Base-by-base conservation (phyloP, 92 coral and sea anemone species). In the Heliopora coerulea region DNA sequence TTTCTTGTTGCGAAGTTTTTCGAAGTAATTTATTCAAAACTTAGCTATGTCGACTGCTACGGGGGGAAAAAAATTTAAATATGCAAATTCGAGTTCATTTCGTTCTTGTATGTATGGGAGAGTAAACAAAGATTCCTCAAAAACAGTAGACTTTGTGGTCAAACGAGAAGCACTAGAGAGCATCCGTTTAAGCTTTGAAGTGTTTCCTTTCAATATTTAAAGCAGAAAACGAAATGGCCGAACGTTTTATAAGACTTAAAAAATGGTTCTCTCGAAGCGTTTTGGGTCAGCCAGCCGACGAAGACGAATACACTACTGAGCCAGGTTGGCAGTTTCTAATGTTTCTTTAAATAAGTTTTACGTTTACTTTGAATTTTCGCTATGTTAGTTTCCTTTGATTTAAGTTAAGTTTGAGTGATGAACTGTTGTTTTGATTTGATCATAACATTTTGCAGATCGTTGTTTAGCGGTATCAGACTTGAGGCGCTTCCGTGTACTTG, bases 211-310 rank as follows among this genome's bases (percentile, higher is more conserved):
- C 64, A 0, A 50, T 32, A 0, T 19, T 46, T 46, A 26, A 67
- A 44, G 33, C 59, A 24, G 5, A 26, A 21, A 33, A 58, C 17
- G 34, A 21, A 23, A 70, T 70, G 77, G 62, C 63, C 31, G 77
- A 70, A 52, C 62, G 62, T 31, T 70, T 70, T 3, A 70, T 52
- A 30, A 30, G 62, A 27, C 41, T 70, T 18, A 70, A 70, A 54
- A 70, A 70, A 54, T 70, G 77, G 77, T 70, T 70, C 24, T 52
- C 77, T 30, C 77, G 62, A 33, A 70, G 77, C 34, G 58, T 70
- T 52, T 63, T 70, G 28, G 77, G 77, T 52, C 77, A 70, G 8
- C 77, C 77, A 37, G 42, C 54, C 31, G 77, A 50, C 17, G 77
- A 70, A 18, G 77, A 70, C 34, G 77, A 70, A 31, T 70, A 52